Evolutionary conservation across 1,140 invertebrate genomes (phyloP), one percentile per base, ranked within the genome.

Genomic region (Ceratina australensis): DNA sequence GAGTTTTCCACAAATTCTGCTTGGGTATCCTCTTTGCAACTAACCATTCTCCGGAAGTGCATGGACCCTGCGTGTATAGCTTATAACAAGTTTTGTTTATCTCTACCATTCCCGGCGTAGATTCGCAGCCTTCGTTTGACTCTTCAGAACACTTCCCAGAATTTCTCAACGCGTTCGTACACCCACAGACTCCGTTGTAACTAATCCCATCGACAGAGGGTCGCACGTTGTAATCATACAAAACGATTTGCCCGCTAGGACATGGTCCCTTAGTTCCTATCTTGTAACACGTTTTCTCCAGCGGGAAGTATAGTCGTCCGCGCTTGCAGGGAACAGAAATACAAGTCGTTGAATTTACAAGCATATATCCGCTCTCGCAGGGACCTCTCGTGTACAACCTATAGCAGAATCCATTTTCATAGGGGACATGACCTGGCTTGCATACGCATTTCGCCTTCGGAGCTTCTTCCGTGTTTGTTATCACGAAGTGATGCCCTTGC

Each of bases 141-240:
- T 87, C 87, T 15, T 86, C 88, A 26, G 49, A 77, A 77, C 90
- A 92, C 33, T 89, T 88, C 22, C 83, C 89, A 33, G 78, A 69
- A 28, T 79, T 78, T 54, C 85, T 90, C 7, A 93, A 65, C 0
- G 89, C 85, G 3, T 89, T 93, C 0, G 93, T 93, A 83, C 96
- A 97, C 3, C 94, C 95, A 79, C 96, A 97, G 5, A 96, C 93
- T 0, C 96, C 96, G 72, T 96, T 96, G 85, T 96, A 96, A n/a
- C 96, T 95, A 22, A 97, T 93, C 0, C 96, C 96, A 81, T 97
- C 95, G 0, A 96, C 81, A 0, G 95, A 96, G 0, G 95, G 95
- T 18, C 95, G 90, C 0, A 95, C 94, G 1, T 94, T 94, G 81
- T 96, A 95, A 91, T 97, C 96, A 85, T 96, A 97, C 0, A 96